Conservation (phyloP, 2,113 vertebrate genomes). For the Procavia capensis region DNA sequence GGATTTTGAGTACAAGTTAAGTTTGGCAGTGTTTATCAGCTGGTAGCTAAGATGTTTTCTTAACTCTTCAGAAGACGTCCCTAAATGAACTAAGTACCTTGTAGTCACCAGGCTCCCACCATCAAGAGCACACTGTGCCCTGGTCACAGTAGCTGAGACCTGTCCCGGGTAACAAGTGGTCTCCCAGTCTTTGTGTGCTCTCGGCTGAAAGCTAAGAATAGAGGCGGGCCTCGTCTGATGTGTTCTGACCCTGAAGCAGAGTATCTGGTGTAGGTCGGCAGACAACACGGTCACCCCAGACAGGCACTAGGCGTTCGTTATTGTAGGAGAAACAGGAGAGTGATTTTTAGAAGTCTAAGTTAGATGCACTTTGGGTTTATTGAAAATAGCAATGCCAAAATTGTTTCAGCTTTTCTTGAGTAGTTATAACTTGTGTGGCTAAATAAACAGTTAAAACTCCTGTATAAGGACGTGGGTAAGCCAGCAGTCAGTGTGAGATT, state of each 20-base stretch:
- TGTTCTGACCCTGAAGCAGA: constrained; percentile 23
- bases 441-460: neutral
- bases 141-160: neutral
- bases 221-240: neutral
- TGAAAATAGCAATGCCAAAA: neutral
- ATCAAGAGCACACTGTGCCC: neutral
- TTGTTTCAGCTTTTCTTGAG: constrained; percentile 28
- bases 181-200: neutral
- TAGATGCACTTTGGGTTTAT: neutral
- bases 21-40: constrained; percentile 38
- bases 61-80: constrained; percentile 28
- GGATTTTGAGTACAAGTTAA: constrained; percentile 13
- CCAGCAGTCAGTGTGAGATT: neutral
- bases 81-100: constrained; percentile 14
- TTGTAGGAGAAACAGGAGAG: neutral
- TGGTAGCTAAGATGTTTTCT: constrained; percentile 15
- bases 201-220: neutral
- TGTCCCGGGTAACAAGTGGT: neutral
- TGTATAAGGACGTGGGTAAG: neutral
- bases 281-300: neutral
- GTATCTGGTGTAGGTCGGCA: neutral
- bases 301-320: neutral
- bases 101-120: neutral
- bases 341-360: constrained; percentile 27
- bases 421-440: constrained; percentile 6